These are phyloP conservation scores for Brachylomia viminalis DNA, from an alignment of 2,888 invertebrate genomes.

Conservation along the genomic window DNA sequence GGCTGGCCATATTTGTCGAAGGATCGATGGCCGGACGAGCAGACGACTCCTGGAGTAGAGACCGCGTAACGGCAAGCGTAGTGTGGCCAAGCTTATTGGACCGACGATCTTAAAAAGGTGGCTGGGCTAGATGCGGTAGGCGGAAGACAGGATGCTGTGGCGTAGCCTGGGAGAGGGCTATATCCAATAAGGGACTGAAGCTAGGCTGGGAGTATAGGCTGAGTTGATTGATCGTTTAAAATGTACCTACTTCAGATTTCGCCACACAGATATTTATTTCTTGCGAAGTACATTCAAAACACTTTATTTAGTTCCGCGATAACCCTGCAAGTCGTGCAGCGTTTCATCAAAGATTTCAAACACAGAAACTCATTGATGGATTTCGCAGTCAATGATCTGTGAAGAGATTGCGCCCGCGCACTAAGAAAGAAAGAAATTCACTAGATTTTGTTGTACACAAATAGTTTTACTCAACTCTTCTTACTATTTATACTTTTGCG, in stretches of 20 bases:
- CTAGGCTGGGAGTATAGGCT: no score
- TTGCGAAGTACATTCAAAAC: not conserved
- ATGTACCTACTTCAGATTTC: not conserved
- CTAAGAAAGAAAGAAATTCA: constrained; percentile 55
- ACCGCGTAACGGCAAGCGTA: no score
- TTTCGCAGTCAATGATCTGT: constrained; percentile 60
- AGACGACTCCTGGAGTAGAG: no score
- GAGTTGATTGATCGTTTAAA: not conserved
- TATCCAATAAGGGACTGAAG: not conserved
- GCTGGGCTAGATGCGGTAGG: no score
- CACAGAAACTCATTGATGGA: constrained; percentile 46
- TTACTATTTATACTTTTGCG: constrained; percentile 31
- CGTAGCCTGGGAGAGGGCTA: not conserved
- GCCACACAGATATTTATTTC: not conserved
- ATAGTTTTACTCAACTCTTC: constrained; percentile 44
- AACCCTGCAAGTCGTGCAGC: constrained; percentile 28
- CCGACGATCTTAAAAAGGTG: not conserved
- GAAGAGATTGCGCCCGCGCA: constrained; percentile 49
- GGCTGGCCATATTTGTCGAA: no score
- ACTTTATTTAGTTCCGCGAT: constrained; percentile 5
- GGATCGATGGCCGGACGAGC: no score
- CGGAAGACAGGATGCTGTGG: no score
- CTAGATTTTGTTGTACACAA: constrained; percentile 50
- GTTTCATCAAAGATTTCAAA: constrained; percentile 50
- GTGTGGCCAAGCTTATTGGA: not conserved